Evolutionary conservation across 2,113 vertebrate species (phyloP), one percentile per base, ranked within the genome.

Genomic region (Perca fluviatilis): DNA sequence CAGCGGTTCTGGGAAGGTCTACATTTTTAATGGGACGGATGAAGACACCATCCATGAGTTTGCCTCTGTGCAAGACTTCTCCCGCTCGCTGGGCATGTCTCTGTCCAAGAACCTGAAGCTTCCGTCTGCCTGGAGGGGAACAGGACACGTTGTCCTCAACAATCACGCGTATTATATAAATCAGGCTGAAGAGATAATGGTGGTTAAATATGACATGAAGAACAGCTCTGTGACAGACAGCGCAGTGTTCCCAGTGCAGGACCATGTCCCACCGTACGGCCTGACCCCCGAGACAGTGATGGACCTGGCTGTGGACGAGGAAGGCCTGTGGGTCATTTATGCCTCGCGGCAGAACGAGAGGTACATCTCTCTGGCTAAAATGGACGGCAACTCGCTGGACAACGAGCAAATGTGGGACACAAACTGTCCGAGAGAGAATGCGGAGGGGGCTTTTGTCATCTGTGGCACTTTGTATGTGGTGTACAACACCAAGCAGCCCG

Each of bases 391-490:
- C 82, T 96, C 96, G 0, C 94, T 99, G 91, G 96, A 96, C 85
- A 96, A 98, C 0, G 97, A 98, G 93, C 97, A 99, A 89, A 98
- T 97, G 95, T 99, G 98, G 98, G 98, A 99, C 87, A 98, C 98
- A 0, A 97, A 96, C 0, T 99, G 98, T 73, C 97, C 96, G 0
- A 91, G 97, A 10, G 97, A 99, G 91, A 98, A 98, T 0, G 98
- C 98, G 0, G 98, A 99, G 93, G 97, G 95, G 0, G 97, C 97
- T 14, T 99, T 99, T 0, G 95, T 99, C 87, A 97, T 99, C 90
- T 99, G 98, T 0, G 97, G 98, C 33, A 96, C 98, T 0, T 93
- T 99, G 21, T 98, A 99, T 0, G 98, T 99, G n/a, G 98, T 97
- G 27, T 99, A 99, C 86, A 99, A 99, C 94, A 98, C 97, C 8